Evolutionary conservation across 1,140 invertebrate species (phyloP).

Genomic region (Pollicipes pollicipes): DNA sequence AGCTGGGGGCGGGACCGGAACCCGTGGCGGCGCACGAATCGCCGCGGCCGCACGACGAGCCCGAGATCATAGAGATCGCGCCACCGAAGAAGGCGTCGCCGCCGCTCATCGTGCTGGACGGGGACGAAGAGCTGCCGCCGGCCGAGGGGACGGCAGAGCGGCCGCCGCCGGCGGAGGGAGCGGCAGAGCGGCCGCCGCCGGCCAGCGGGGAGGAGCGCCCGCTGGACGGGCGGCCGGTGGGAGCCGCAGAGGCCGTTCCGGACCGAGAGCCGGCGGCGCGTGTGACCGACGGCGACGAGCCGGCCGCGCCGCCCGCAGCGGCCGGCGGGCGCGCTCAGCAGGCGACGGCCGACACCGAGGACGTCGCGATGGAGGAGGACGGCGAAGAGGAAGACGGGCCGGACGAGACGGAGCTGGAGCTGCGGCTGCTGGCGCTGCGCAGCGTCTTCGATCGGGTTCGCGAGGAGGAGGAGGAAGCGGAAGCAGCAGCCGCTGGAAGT

Average conservation of each 20-base stretch:
- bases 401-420: background rate
- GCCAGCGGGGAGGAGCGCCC: too few species aligned
- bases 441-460: background rate
- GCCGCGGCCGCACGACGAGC: background rate
- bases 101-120: background rate
- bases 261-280: too few species aligned
- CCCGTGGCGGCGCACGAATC: too few species aligned
- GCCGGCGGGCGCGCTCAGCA: too few species aligned
- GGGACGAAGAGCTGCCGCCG: background rate
- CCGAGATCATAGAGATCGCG: background rate
- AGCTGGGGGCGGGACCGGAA: too few species aligned
- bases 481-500: too few species aligned
- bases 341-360: too few species aligned
- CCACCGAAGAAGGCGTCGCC: background rate
- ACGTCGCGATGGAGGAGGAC: background rate
- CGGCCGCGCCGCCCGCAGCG: too few species aligned
- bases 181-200: too few species aligned
- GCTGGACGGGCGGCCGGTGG: too few species aligned
- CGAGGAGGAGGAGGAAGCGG: background rate
- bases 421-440: background rate
- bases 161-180: background rate
- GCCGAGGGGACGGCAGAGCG: background rate
- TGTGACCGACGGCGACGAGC: too few species aligned
- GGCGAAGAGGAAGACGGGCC: background rate
- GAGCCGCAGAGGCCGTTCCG: too few species aligned